These are phyloP conservation scores for Mermis nigrescens DNA, from an alignment of 2,888 invertebrate genomes.

Conservation along the genomic window DNA sequence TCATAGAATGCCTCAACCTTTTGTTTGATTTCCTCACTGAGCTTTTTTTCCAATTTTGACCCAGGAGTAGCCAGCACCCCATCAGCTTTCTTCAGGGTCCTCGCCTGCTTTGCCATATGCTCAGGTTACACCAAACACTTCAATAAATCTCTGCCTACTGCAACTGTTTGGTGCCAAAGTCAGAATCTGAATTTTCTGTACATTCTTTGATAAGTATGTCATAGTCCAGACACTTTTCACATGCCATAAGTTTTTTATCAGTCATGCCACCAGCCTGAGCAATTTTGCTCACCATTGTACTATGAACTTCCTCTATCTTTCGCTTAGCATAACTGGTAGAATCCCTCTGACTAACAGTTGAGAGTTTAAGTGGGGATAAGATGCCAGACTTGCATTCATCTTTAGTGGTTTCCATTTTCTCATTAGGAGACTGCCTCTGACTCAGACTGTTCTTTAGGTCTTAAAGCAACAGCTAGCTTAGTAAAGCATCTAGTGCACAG, in stretches of 20 bases:
- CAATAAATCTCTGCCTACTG: neutral
- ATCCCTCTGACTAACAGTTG: neutral
- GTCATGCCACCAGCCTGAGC: neutral
- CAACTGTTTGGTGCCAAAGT: neutral
- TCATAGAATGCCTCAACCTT: neutral
- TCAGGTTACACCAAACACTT: neutral
- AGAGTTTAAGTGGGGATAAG: neutral
- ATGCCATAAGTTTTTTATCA: neutral
- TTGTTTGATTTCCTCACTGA: neutral
- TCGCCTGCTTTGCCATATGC: neutral
- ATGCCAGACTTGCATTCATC: neutral
- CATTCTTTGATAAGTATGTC: neutral
- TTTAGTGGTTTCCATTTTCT: neutral
- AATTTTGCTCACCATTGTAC: neutral
- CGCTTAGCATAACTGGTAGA: neutral
- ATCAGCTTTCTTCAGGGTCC: neutral
- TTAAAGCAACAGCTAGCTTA: neutral
- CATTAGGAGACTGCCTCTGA: too few species aligned
- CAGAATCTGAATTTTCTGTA: neutral
- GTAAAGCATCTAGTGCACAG: neutral
- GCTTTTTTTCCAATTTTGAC: neutral
- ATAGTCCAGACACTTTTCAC: neutral
- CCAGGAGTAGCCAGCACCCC: neutral
- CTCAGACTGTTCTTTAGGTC: neutral
- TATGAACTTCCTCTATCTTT: neutral